phyloP scores from a whole-genome alignment of 2,888 invertebrate species.

The Apeira syringaria region DNA sequence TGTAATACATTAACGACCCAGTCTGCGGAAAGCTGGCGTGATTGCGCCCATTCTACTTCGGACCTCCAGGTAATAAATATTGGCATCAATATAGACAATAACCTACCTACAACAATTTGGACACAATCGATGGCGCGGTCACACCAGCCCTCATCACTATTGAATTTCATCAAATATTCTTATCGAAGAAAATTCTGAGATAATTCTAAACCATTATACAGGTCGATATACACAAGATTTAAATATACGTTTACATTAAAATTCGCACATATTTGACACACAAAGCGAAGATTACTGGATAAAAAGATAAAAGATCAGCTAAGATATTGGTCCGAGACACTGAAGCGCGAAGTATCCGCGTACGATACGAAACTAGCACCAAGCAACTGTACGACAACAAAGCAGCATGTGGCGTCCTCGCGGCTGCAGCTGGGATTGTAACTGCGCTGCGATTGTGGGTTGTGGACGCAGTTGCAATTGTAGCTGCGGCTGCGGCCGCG shows the following conservation, averaged over 20 bases:
- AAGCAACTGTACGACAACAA: slow-evolving; percentile 75
- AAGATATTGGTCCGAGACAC: slow-evolving; percentile 82
- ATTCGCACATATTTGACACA: slow-evolving; percentile 83
- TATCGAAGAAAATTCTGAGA: slow-evolving; percentile 71
- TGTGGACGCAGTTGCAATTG: too few species aligned
- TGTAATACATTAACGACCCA: slow-evolving; percentile 80
- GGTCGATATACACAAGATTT: slow-evolving; percentile 79
- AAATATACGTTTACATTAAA: slow-evolving; percentile 75
- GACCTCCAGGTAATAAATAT: slow-evolving; percentile 57
- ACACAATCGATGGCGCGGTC: slow-evolving; percentile 66
- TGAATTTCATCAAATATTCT: slow-evolving; percentile 67
- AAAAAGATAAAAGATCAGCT: slow-evolving; percentile 71
- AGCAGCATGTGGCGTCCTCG: slow-evolving; percentile 44
- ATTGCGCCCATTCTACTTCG: slow-evolving; percentile 46
- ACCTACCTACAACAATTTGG: slow-evolving; percentile 70
- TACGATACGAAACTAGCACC: slow-evolving; percentile 74
- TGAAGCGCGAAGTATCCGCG: slow-evolving; percentile 75
- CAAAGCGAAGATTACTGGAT: slow-evolving; percentile 79
- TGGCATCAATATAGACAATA: slow-evolving; percentile 67
- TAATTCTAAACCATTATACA: slow-evolving; percentile 81
- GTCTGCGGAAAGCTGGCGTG: slow-evolving; percentile 60
- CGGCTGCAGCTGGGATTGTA: too few species aligned
- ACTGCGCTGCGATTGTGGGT: too few species aligned
- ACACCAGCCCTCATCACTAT: slow-evolving; percentile 59
- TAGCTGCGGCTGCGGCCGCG: slow-evolving; percentile 25